Conservation (phyloP, 2,797 vertebrate species). For the Enteromius argenteus region DNA sequence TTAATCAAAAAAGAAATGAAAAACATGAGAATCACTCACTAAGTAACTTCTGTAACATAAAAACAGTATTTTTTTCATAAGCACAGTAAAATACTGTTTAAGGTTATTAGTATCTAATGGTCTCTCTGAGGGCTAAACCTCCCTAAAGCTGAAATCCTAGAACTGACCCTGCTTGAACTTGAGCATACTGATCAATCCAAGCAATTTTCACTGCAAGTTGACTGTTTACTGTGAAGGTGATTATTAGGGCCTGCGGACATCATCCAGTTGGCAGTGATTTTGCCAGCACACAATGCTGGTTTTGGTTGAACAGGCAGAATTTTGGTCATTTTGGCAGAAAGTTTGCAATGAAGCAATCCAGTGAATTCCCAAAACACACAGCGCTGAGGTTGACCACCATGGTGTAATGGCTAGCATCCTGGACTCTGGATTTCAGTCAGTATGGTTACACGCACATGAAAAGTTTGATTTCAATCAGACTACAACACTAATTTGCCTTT, state of each 20-base stretch:
- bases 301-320: conserved; percentile 3
- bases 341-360: neutral
- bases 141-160: too few relatives aligned
- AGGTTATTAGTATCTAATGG: too few relatives aligned
- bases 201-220: neutral
- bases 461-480: neutral
- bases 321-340: conserved; percentile 21
- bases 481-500: neutral
- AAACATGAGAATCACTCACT: too few relatives aligned
- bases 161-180: neutral
- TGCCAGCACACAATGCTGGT: neutral
- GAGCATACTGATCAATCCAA: neutral
- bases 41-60: too few relatives aligned
- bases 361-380: conserved; percentile 23
- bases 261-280: neutral
- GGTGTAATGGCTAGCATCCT: neutral
- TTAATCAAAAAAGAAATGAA: too few relatives aligned
- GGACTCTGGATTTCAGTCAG: neutral
- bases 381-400: conserved; percentile 11
- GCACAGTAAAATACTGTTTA: too few relatives aligned
- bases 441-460: neutral
- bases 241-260: conserved; percentile 1
- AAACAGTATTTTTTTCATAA: too few relatives aligned
- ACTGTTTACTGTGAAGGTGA: neutral
- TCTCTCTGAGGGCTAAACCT: too few relatives aligned